Base-by-base conservation (phyloP, 2,113 vertebrate species). In the Hippocampus barbouri region DNA sequence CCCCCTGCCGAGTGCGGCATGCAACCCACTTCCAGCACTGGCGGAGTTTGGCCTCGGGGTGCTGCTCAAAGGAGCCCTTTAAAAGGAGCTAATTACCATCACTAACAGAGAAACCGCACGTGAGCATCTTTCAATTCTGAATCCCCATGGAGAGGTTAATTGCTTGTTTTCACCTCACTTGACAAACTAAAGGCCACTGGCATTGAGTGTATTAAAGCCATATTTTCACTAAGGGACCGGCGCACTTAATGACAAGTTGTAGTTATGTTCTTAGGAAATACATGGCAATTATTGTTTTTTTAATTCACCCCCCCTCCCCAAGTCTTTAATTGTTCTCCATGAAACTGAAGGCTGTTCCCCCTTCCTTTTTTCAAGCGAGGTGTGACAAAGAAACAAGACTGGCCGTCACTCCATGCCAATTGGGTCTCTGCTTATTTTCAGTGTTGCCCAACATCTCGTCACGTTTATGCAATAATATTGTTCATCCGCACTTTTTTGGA, bases 1-100 rank as follows among this genome's bases (percentile, higher is more conserved):
- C 34, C 34, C 5, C 18, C 62, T 2, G 40, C 76, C 73, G 75
- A 57, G 54, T 20, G 54, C 79, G 63, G 62, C 72, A 72, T 77
- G 76, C 72, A 76, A 79, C 79, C 81, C 82, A 86, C 84, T 71
- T 85, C 82, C 66, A 85, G 75, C 59, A 47, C 47, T 12, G 61
- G 71, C 82, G 70, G 64, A 75, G 71, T 53, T 49, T 60, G 72
- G 79, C 77, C 80, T 74, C 61, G 34, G 72, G 73, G 75, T 74
- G 49, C 72, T 47, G 72, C 76, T 73, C 73, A 54, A 74, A 75
- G 74, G 79, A 76, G 57, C 64, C 27, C 73, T 80, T 69, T 74
- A 82, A 71, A 72, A 69, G 38, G 41, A 81, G 72, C 66, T 51
- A 59, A 75, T 34, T 73, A 34, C 25, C 60, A 66, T 40, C 23